Evolutionary conservation across 1,140 invertebrate genomes (phyloP).

Genomic region (Planococcus citri): DNA sequence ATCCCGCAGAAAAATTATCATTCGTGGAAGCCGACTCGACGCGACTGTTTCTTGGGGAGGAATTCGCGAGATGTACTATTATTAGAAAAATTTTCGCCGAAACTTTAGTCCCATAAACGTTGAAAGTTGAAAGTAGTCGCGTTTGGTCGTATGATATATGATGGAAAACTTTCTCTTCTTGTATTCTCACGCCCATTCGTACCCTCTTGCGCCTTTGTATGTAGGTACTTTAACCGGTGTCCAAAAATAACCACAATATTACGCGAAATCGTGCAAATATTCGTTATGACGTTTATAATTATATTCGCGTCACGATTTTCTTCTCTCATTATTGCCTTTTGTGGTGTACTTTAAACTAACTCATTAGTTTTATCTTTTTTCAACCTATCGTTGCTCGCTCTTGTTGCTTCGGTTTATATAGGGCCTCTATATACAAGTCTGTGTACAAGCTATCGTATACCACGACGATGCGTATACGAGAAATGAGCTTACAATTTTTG

Average conservation of each 20-base stretch:
- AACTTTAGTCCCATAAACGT: not conserved
- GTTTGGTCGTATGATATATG: not conserved
- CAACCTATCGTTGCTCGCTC: not conserved
- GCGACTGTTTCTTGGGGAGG: not conserved
- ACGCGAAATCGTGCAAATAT: slow-evolving; percentile 2
- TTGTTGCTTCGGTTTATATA: too few species aligned
- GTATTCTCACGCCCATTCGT: not conserved
- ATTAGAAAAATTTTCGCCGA: not conserved
- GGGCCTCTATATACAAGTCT: too few species aligned
- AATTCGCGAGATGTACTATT: not conserved
- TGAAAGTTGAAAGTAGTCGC: not conserved
- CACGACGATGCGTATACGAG: too few species aligned
- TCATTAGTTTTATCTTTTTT: slow-evolving; percentile 1
- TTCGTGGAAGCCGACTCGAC: not conserved
- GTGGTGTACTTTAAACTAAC: not conserved
- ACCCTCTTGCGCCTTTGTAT: too few species aligned
- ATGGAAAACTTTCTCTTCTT: not conserved
- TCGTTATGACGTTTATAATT: not conserved
- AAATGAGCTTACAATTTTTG: too few species aligned
- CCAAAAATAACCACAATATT: slow-evolving; percentile 3
- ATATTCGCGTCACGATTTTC: slow-evolving; percentile 2
- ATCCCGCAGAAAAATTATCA: not conserved
- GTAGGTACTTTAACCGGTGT: not conserved
- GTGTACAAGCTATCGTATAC: too few species aligned
- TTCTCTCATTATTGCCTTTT: slow-evolving; percentile 7